phyloP scores from a whole-genome alignment of 2,113 vertebrate species.

The Oceanodroma tethys region DNA sequence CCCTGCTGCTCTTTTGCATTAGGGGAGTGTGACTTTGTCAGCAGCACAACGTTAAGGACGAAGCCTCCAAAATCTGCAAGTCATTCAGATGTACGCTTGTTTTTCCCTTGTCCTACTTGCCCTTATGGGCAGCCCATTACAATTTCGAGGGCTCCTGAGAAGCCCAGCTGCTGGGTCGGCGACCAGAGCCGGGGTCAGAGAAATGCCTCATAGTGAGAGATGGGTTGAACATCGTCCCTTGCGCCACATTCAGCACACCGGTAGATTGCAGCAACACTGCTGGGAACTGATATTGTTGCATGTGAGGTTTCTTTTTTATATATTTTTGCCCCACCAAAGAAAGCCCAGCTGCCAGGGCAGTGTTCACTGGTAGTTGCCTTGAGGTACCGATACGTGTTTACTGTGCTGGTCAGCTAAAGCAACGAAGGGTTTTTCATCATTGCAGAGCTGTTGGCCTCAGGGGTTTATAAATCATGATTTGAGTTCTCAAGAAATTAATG shows the following conservation, averaged over 20 bases:
- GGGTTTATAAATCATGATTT: neutral
- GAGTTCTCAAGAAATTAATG: neutral
- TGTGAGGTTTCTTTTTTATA: neutral
- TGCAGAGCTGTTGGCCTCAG: neutral
- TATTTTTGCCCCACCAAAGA: neutral
- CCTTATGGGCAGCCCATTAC: fast-evolving
- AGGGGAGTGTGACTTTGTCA: neutral
- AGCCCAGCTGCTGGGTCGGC: neutral
- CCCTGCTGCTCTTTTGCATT: neutral
- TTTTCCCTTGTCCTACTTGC: neutral
- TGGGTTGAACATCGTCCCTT: neutral
- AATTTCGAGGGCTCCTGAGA: neutral
- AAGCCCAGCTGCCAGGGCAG: neutral
- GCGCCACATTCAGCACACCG: neutral
- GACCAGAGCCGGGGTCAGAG: neutral
- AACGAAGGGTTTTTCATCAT: neutral
- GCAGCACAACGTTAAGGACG: neutral
- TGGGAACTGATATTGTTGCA: neutral
- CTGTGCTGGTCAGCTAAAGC: neutral
- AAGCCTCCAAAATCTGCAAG: neutral
- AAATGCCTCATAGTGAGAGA: fast-evolving
- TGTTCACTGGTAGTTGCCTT: neutral
- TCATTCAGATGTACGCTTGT: neutral
- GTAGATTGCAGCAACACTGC: neutral
- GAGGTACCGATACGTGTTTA: neutral